Conservation (phyloP, 1,140 invertebrate genomes). For the Nymphalis io region DNA sequence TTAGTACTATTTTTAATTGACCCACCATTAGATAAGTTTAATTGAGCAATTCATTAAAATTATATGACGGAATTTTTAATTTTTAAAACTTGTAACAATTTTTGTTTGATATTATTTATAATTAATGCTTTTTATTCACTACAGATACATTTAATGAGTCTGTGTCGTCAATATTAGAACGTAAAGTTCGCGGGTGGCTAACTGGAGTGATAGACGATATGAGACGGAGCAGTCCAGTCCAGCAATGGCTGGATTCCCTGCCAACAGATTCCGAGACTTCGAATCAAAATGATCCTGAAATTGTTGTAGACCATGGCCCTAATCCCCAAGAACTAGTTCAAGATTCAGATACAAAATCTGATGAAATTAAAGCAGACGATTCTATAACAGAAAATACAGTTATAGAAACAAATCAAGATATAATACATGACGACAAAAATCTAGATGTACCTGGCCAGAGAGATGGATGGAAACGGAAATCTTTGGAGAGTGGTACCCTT, state of each 20-base stretch:
- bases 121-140: not conserved
- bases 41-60: no score
- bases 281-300: conserved; percentile 22
- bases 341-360: conserved; percentile 49
- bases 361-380: conserved; percentile 62
- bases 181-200: conserved; percentile 76
- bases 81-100: not conserved
- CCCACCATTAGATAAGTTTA: no score
- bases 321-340: conserved; percentile 37
- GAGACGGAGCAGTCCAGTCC: conserved; percentile 77
- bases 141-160: conserved; percentile 74
- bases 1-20: not conserved
- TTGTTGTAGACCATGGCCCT: conserved; percentile 18
- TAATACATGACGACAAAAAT: conserved; percentile 56
- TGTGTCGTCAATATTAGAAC: conserved; percentile 71
- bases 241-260: conserved; percentile 78
- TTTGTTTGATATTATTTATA: not conserved
- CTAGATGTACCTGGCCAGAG: conserved; percentile 61
- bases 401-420: conserved; percentile 52
- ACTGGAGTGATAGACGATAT: conserved; percentile 77
- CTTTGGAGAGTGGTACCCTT: conserved; percentile 67
- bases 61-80: not conserved
- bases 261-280: conserved; percentile 54
- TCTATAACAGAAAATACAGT: conserved; percentile 64
- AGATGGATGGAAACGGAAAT: conserved; percentile 70